Evolutionary conservation across 1,140 invertebrate genomes (phyloP).

Genomic region (Bombus difficillimus): DNA sequence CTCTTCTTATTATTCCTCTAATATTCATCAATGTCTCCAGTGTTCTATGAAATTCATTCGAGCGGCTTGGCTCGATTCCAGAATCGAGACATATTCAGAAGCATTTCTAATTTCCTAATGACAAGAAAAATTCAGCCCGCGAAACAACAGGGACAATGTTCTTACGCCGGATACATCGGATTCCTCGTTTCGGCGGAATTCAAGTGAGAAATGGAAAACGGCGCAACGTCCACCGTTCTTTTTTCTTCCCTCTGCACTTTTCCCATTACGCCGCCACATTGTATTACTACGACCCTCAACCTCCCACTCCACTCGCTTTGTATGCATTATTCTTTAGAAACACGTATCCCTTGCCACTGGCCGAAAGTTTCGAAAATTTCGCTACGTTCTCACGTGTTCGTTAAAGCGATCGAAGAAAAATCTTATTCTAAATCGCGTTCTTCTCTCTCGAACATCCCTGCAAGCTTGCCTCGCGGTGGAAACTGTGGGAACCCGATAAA

Average conservation of each 20-base stretch:
- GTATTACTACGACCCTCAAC: constrained; percentile 34
- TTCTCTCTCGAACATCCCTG: background rate
- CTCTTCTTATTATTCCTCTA: background rate
- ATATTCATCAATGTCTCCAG: background rate
- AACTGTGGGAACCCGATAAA: background rate
- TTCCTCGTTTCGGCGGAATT: constrained; percentile 43
- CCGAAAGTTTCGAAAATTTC: background rate
- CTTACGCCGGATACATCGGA: constrained; percentile 12
- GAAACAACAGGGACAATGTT: background rate
- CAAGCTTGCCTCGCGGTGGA: no score
- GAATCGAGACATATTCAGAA: background rate
- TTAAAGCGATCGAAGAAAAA: background rate
- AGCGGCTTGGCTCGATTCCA: background rate
- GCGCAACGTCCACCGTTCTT: background rate
- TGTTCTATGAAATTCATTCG: background rate
- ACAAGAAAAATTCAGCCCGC: background rate
- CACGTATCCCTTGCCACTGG: constrained; percentile 21
- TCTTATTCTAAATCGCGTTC: background rate
- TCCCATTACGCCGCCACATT: constrained; percentile 53
- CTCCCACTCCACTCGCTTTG: constrained; percentile 42
- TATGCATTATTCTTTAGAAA: constrained; percentile 68
- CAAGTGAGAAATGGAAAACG: constrained; percentile 48
- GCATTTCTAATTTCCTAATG: background rate
- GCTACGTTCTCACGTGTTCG: no score
- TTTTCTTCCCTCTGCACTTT: constrained; percentile 35